A percentile compares a stretch with the other conserved stretches of the same genome.
phyloP scores from a whole-genome alignment of 2,888 invertebrate species.

The Pachliopta kotzebuea region DNA sequence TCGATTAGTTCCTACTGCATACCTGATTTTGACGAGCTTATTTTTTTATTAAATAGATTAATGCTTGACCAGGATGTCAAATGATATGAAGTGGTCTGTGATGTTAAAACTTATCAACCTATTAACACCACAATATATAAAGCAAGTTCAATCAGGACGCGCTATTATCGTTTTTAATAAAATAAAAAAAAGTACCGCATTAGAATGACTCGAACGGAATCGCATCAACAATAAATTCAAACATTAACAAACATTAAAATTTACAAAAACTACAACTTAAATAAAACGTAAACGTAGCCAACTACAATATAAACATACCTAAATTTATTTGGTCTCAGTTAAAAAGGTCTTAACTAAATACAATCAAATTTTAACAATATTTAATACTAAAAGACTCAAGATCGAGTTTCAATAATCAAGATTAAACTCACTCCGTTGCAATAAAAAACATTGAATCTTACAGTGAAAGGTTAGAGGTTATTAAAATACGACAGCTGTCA shows the following conservation, averaged over 20 bases:
- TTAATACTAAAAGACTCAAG: constrained; percentile 35
- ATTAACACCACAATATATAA: background rate
- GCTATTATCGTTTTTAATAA: constrained; percentile 9
- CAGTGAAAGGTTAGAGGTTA: background rate
- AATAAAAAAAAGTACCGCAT: constrained; percentile 36
- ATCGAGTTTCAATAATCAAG: constrained; percentile 8
- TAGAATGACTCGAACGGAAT: constrained; percentile 39
- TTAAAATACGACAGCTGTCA: constrained; percentile 1
- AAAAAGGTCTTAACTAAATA: constrained; percentile 68
- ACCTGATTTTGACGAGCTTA: background rate
- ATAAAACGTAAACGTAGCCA: constrained; percentile 58
- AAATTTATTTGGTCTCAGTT: constrained; percentile 79
- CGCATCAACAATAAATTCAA: constrained; percentile 53
- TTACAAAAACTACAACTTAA: constrained; percentile 70
- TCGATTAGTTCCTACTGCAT: constrained; percentile 4
- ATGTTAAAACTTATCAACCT: too few relatives aligned
- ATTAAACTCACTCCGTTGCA: background rate
- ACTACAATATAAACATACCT: constrained; percentile 68
- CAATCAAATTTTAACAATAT: constrained; percentile 36
- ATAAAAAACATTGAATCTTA: constrained; percentile 3
- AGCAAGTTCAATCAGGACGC: background rate
- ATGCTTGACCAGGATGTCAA: too few relatives aligned
- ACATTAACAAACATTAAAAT: constrained; percentile 69
- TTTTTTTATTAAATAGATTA: too few relatives aligned
- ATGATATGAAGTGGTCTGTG: too few relatives aligned